Percentiles rank a stretch among this genome's conserved stretches.
Conservation (phyloP, 2,888 invertebrate species). For the Pogonocherus hispidulus region DNA sequence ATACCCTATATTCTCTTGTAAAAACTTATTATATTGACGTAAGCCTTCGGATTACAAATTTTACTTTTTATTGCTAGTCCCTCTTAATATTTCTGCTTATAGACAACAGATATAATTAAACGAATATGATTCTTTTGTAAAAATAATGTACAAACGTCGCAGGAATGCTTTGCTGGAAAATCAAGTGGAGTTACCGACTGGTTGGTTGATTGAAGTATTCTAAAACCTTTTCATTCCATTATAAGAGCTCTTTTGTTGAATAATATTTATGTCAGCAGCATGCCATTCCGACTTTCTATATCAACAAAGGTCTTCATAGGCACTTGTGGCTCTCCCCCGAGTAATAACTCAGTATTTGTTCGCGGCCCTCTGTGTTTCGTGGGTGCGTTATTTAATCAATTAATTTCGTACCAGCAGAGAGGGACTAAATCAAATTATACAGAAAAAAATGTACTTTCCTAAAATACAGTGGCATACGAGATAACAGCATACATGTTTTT, state of each 20-base stretch:
- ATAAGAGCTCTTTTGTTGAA: slow-evolving; percentile 63
- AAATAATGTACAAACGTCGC: slow-evolving; percentile 10
- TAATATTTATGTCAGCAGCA: slow-evolving; percentile 65
- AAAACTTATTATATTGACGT: too few relatives aligned
- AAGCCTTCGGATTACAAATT: too few relatives aligned
- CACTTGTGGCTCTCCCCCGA: slow-evolving; percentile 55
- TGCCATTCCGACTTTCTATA: slow-evolving; percentile 63
- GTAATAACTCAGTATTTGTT: slow-evolving; percentile 41
- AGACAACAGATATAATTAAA: slow-evolving; percentile 26
- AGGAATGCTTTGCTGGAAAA: slow-evolving; percentile 17
- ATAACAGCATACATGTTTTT: too few relatives aligned
- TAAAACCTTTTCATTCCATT: slow-evolving; percentile 61
- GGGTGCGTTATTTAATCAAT: slow-evolving; percentile 16
- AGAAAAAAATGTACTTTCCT: neutral
- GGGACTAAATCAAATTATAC: neutral
- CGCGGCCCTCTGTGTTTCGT: slow-evolving; percentile 32
- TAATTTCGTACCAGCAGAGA: neutral
- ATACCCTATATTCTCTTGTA: too few relatives aligned
- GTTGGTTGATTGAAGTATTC: slow-evolving; percentile 50
- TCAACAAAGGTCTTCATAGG: slow-evolving; percentile 63
- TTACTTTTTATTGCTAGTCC: too few relatives aligned
- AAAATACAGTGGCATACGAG: neutral
- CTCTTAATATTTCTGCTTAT: neutral
- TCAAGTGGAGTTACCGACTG: slow-evolving; percentile 28
- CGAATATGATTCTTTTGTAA: slow-evolving; percentile 26